A percentile compares a stretch with the other conserved stretches of the same genome.
Conservation (phyloP, 2,797 vertebrate genomes). For the Catostomus latipinnis region DNA sequence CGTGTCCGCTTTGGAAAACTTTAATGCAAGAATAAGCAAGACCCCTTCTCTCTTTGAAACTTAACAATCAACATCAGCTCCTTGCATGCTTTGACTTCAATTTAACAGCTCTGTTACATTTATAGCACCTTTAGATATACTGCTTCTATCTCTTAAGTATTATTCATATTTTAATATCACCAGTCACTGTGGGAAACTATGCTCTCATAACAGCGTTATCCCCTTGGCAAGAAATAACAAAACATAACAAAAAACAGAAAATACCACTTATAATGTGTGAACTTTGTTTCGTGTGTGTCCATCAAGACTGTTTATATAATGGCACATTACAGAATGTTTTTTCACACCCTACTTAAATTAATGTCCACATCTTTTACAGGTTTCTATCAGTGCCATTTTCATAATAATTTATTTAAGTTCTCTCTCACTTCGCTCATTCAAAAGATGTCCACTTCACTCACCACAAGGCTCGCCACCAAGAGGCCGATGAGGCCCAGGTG, state of each 20-base stretch:
- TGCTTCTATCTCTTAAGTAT: neutral
- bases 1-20: conserved; percentile 18
- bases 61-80: neutral
- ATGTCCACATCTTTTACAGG: conserved; percentile 18
- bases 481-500: conserved; percentile 54
- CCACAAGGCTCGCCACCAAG: conserved; percentile 4
- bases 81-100: neutral
- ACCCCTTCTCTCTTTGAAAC: neutral
- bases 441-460: conserved; percentile 36
- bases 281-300: neutral
- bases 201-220: neutral
- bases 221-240: neutral
- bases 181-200: neutral
- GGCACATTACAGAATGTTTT: neutral
- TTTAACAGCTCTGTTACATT: neutral
- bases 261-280: neutral
- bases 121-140: neutral
- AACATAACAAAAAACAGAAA: neutral
- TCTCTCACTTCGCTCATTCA: conserved; percentile 13
- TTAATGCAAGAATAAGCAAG: conserved; percentile 11
- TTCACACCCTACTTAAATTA: conserved; percentile 12
- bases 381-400: conserved; percentile 30
- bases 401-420: conserved; percentile 13
- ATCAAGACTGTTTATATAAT: conserved; percentile 30
- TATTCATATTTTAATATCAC: neutral